phyloP scores from a whole-genome alignment of 2,888 invertebrate species.

The Xanthorhoe spadicearia region DNA sequence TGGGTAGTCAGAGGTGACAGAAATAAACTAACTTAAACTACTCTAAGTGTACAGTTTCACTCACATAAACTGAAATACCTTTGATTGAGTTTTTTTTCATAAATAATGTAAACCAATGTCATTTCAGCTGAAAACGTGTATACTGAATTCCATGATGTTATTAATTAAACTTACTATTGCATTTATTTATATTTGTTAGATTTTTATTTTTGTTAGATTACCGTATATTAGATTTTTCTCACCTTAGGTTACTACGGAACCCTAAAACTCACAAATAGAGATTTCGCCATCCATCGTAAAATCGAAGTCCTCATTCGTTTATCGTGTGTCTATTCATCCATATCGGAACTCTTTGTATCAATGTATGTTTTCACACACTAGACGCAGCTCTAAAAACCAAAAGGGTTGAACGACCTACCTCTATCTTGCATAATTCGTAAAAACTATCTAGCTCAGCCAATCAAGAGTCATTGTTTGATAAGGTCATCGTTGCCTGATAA shows the following conservation, averaged over 20 bases:
- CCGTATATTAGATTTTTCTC: neutral
- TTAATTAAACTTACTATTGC: too few relatives aligned
- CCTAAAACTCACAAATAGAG: conserved; percentile 45
- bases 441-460: conserved; percentile 46
- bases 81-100: too few relatives aligned
- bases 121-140: too few relatives aligned
- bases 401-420: conserved; percentile 73
- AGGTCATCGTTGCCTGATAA: conserved; percentile 48
- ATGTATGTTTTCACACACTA: conserved; percentile 64
- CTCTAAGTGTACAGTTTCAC: too few relatives aligned
- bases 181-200: too few relatives aligned
- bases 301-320: conserved; percentile 63
- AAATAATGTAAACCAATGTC: too few relatives aligned
- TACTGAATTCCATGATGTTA: too few relatives aligned
- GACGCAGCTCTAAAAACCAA: conserved; percentile 59
- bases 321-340: conserved; percentile 62
- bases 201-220: too few relatives aligned
- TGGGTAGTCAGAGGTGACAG: too few relatives aligned
- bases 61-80: too few relatives aligned
- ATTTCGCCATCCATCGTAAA: conserved; percentile 60
- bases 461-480: conserved; percentile 65
- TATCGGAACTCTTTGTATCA: conserved; percentile 60
- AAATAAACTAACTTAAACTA: too few relatives aligned
- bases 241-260: neutral
- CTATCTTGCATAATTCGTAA: conserved; percentile 59